Percentiles rank a stretch among this genome's conserved stretches.
These are phyloP conservation scores for Apocheima hispidaria DNA, from an alignment of 2,888 invertebrate species.

Conservation along the genomic window DNA sequence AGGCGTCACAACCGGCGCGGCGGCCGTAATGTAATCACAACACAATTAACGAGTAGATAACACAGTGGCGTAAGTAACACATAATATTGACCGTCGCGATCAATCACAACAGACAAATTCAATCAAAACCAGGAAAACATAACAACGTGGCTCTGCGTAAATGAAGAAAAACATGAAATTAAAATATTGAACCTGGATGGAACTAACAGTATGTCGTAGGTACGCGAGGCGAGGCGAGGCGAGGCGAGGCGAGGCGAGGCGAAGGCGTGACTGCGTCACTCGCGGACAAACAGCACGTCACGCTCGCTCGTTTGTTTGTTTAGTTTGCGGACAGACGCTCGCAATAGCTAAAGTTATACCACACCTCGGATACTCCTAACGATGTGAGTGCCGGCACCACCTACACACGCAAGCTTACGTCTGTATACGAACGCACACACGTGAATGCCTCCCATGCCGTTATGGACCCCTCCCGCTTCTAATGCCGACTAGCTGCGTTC, in stretches of 20 bases:
- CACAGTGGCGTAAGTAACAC: slow-evolving; percentile 6
- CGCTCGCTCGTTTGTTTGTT: background rate
- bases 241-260: background rate
- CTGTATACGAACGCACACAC: no score
- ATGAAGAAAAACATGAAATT: slow-evolving; percentile 5
- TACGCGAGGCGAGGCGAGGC: no score
- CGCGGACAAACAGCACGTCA: background rate
- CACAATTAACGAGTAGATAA: slow-evolving; percentile 4
- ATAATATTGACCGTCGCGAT: background rate
- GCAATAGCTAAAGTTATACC: no score
- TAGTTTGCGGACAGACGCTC: background rate
- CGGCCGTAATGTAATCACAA: background rate
- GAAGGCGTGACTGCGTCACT: slow-evolving; percentile 3
- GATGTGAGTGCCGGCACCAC: no score
- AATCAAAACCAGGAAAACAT: slow-evolving; percentile 5
- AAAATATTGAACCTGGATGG: slow-evolving; percentile 10
- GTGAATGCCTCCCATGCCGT: no score
- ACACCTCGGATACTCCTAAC: no score
- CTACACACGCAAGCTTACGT: no score
- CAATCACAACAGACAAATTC: slow-evolving; percentile 6
- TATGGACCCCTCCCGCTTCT: no score
- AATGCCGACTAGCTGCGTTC: no score
- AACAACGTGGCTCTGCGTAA: slow-evolving; percentile 2
- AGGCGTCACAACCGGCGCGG: background rate
- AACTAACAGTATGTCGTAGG: no score